These are phyloP conservation scores for Takifugu ocellatus DNA, from an alignment of 2,797 vertebrate genomes.

Conservation along the genomic window DNA sequence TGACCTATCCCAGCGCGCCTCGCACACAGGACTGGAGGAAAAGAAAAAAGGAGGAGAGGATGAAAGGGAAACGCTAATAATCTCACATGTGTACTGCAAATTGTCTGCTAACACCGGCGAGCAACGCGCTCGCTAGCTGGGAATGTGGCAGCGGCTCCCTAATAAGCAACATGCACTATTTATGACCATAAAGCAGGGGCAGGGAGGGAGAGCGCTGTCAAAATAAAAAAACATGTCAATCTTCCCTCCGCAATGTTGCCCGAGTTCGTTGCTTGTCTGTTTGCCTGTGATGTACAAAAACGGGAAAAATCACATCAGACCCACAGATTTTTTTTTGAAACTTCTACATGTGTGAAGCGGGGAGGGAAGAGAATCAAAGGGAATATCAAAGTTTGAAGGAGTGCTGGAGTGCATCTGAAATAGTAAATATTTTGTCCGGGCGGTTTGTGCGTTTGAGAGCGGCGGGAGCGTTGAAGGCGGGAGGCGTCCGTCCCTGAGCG, in stretches of 20 bases:
- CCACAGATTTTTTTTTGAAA: constrained; percentile 55
- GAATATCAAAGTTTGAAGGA: constrained; percentile 74
- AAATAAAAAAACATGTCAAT: constrained; percentile 79
- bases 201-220: constrained; percentile 67
- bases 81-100: constrained; percentile 74
- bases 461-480: constrained; percentile 12
- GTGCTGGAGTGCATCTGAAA: constrained; percentile 54
- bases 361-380: constrained; percentile 61
- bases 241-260: constrained; percentile 65
- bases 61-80: constrained; percentile 72
- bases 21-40: constrained; percentile 50
- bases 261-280: constrained; percentile 62
- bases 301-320: constrained; percentile 71
- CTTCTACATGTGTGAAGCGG: constrained; percentile 56
- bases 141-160: constrained; percentile 58
- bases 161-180: constrained; percentile 79
- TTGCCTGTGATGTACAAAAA: constrained; percentile 77
- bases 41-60: constrained; percentile 45
- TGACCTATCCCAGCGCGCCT: constrained; percentile 60
- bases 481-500: constrained; percentile 16
- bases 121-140: constrained; percentile 49
- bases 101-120: constrained; percentile 65
- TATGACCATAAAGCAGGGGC: constrained; percentile 74
- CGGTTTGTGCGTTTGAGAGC: constrained; percentile 57
- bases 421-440: constrained; percentile 73